phyloP scores from a whole-genome alignment of 2,888 invertebrate genomes.

The Microchrysa polita region DNA sequence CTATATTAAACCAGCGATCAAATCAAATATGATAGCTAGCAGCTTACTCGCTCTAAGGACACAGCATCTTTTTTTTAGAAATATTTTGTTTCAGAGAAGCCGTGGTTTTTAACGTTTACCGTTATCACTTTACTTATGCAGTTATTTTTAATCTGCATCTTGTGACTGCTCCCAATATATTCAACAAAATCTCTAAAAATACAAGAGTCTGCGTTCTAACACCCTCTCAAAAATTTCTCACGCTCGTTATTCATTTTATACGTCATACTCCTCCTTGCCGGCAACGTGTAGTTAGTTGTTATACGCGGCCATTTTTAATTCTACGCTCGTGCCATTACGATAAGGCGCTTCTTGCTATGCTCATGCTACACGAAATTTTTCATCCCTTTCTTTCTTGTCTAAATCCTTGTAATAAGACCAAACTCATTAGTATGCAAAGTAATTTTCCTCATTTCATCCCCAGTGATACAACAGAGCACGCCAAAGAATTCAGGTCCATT shows the following conservation, averaged over 20 bases:
- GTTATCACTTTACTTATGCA: no score
- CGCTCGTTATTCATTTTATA: slow-evolving; percentile 6
- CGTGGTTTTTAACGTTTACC: no score
- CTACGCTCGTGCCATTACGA: slow-evolving; percentile 32
- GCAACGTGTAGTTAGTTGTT: neutral
- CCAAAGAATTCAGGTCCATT: slow-evolving; percentile 29
- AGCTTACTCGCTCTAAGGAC: no score
- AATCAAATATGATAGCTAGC: no score
- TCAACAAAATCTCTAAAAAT: no score
- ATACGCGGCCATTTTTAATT: slow-evolving; percentile 41
- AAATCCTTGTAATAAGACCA: slow-evolving; percentile 43
- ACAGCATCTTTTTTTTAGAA: no score
- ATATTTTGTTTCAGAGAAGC: no score
- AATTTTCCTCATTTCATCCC: slow-evolving; percentile 44
- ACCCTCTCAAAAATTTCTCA: slow-evolving; percentile 25
- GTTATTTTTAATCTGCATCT: no score
- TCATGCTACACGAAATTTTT: no score
- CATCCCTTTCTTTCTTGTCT: slow-evolving; percentile 36
- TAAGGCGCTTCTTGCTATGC: slow-evolving; percentile 17
- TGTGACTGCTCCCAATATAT: no score
- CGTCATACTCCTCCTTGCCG: neutral
- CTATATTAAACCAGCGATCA: no score
- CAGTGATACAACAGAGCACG: slow-evolving; percentile 38
- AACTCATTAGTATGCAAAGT: slow-evolving; percentile 44
- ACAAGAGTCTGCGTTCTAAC: no score